phyloP scores from a whole-genome alignment of 1,140 invertebrate species.

The Halictus rubicundus region DNA sequence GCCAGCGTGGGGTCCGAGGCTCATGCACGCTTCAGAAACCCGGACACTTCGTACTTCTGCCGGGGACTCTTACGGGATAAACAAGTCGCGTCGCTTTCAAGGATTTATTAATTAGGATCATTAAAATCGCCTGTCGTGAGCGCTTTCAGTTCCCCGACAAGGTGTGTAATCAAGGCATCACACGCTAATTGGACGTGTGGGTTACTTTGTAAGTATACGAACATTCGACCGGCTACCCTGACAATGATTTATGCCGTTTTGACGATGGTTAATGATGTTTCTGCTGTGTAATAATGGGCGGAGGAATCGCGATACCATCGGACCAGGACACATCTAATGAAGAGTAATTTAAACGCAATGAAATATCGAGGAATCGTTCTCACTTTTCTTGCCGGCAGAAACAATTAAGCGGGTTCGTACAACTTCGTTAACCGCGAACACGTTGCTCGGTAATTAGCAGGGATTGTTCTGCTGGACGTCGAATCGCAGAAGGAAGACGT shows the following conservation, averaged over 20 bases:
- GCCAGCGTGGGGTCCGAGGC: constrained; percentile 69
- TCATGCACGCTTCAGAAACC: constrained; percentile 69
- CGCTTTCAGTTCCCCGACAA: not conserved
- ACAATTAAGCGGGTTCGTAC: too few relatives aligned
- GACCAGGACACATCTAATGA: not conserved
- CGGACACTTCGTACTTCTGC: constrained; percentile 65
- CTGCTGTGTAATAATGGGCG: not conserved
- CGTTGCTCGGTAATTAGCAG: too few relatives aligned
- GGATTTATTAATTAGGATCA: constrained; percentile 49
- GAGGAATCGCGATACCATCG: not conserved
- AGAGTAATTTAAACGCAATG: not conserved
- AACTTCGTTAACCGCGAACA: too few relatives aligned
- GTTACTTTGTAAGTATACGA: not conserved
- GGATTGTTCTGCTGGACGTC: too few relatives aligned
- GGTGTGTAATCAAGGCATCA: constrained; percentile 20
- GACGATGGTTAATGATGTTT: constrained; percentile 6
- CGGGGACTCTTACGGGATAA: constrained; percentile 53
- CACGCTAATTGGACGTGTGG: constrained; percentile 27
- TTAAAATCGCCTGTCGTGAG: not conserved
- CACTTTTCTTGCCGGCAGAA: too few relatives aligned
- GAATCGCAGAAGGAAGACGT: too few relatives aligned
- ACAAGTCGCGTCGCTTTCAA: constrained; percentile 52
- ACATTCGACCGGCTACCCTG: not conserved
- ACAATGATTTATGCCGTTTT: constrained; percentile 1
- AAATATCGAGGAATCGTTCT: too few relatives aligned